Base-by-base conservation (phyloP, 1,140 invertebrate genomes). In the Sarcophaga peregrina region DNA sequence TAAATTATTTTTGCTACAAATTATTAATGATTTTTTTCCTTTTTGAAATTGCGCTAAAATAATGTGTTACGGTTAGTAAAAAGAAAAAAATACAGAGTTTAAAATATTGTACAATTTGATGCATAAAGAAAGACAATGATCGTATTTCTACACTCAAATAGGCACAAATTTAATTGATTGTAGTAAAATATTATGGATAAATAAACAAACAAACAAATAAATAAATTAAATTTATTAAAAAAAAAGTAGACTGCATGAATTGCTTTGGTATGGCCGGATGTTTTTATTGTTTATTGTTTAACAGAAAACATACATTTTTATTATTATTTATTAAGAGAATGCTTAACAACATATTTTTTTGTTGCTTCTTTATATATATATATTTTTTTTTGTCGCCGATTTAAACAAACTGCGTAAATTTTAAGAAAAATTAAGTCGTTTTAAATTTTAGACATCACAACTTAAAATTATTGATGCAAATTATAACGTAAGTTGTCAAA, bases 41-140 rank as follows among this genome's bases (percentile, higher is more conserved):
- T 78, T 78, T 78, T 48, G 5, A 25, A 78, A 48, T 52, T 52
- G 13, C 7, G 37, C 25, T 47, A 76, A 15, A 50, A 78, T 20
- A 78, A 78, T 78, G 75, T 78, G 75, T 50, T 78, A 78, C 25
- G 75, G 75, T 78, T 78, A 78, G 75, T 78, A 78, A 78, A 52
- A n/a, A 68, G 6, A 68, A 25, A 52, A 52, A 52, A 52, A 10
- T 52, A 37, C 4, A 37, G 4, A 2, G 1, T 37, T 37, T 37
- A 37, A 2, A 37, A 37, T 37, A 37, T 37, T 37, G 25, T 37
- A 37, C 25, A 37, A 37, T 37, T 37, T 37, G 25, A 37, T 37
- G 25, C 25, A 37, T 37, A 37, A 37, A 37, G 25, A 37, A 37
- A 37, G 25, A 37, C 25, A 37, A 37, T 4, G 25, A 37, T 1